Base-by-base conservation (phyloP, 2,888 invertebrate species). In the Operophtera brumata region DNA sequence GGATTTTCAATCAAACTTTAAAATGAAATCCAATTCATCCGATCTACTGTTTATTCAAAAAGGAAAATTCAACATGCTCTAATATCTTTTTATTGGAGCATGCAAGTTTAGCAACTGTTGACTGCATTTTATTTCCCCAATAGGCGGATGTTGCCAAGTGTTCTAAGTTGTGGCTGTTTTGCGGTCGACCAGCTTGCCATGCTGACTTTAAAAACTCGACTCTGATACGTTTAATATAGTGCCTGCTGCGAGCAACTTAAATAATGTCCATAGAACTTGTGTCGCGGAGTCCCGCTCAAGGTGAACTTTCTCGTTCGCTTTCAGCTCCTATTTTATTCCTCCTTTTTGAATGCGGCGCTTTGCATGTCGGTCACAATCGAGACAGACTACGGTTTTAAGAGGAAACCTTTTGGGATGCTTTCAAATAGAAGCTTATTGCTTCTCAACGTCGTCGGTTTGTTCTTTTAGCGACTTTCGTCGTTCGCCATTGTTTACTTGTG, bases 181-280 rank as follows among this genome's bases (percentile, higher is more conserved):
- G 83, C 81, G 82, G 83, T 77, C 79, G 78, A 75, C 78, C 83
- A 77, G 73, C 71, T 75, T 76, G 82, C 82, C 80, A 81, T 76
- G 75, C 71, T 73, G 77, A 82, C 82, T 86, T 84, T 80, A 77
- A 83, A 77, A 85, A 85, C 74, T 80, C 68, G 63, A 78, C 79
- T 80, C 79, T 77, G 77, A 82, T 82, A 83, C 84, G 72, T 76
- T 80, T 82, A 80, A 80, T 80, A 82, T 81, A 80, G 80, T 78
- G 80, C 80, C 75, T 80, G 75, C 72, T 74, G 75, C 79, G 71
- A 71, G 77, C 75, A 71, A 83, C 80, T 84, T 82, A 84, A 84
- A 85, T 86, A 84, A 87, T 83, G 80, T 82, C 80, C 81, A 80
- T 74, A 77, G 77, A 75, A 78, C 82, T 85, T 83, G 78, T 80